Evolutionary conservation across 2,888 invertebrate genomes (phyloP), one percentile per base, ranked within the genome.

Genomic region (Anarsia innoxiella): DNA sequence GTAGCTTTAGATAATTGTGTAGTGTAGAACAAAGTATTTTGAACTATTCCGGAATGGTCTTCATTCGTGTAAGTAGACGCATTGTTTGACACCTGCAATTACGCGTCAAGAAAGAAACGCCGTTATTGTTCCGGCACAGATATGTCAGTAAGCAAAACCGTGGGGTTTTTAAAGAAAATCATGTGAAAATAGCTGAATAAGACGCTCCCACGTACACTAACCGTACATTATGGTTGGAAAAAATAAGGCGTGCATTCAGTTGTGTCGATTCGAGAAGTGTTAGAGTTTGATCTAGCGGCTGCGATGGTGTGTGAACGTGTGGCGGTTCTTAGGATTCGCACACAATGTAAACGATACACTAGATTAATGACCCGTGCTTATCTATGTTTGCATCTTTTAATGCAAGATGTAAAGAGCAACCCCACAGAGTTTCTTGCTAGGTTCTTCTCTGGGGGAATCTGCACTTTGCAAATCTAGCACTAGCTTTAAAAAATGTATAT

Each of bases 141-240:
- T 37, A 30, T 40, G 38, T 40, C 40, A 53, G 49, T 53, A 44
- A 59, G 59, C 62, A 70, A 66, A 65, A 62, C 57, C 59, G 60
- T 54, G 57, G 48, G 52, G 56, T 53, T 52, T n/a, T 48, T 54
- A 58, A 64, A 66, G 66, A 66, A 71, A 73, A 72, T 65, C 63
- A 66, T 70, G 73, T 62, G 73, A 73, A 72, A 64, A 63, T 47
- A 40, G 40, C 46, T 56, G 51, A 59, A 66, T 65, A 69, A 53
- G 55, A 49, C 49, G 53, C 56, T 61, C 64, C 63, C 63, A 59
- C 59, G 54, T 60, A 62, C 12, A 35, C 8, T 29, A 37, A 47
- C 45, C 40, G 40, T 53, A 49, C 50, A 50, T 45, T 53, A 46
- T 44, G 43, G 43, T 40, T 26, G 47, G 46, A 66, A 68, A 69